Percentiles rank a stretch among this genome's conserved stretches.
phyloP scores from a whole-genome alignment of 2,888 invertebrate genomes.

The Sussaba pulchella region DNA sequence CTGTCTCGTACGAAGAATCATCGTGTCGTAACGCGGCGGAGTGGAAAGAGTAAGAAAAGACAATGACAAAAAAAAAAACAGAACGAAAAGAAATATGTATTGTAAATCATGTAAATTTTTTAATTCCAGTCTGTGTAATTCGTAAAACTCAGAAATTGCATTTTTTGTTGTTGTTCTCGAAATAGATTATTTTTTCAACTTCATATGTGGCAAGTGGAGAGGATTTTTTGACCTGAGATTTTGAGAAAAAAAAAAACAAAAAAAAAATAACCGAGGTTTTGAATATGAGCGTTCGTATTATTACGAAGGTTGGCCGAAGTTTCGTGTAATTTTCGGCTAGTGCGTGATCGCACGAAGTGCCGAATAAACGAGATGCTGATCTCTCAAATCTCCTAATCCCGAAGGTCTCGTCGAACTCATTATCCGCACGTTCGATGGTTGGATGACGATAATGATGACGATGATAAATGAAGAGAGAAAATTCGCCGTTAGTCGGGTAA shows the following conservation, averaged over 20 bases:
- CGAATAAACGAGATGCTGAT: neutral
- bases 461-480: constrained; percentile 41
- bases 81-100: constrained; percentile 45
- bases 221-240: constrained; percentile 35
- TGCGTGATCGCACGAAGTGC: neutral
- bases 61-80: constrained; percentile 26
- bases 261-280: too few relatives aligned
- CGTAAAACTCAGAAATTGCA: constrained; percentile 59
- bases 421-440: neutral
- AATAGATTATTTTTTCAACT: constrained; percentile 66
- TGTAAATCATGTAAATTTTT: constrained; percentile 65
- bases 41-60: constrained; percentile 13
- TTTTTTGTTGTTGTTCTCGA: constrained; percentile 45
- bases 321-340: constrained; percentile 11
- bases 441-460: constrained; percentile 15
- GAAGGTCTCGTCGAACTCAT: neutral
- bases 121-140: constrained; percentile 55
- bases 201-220: constrained; percentile 24
- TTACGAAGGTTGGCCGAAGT: too few relatives aligned
- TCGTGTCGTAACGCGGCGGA: constrained; percentile 41
- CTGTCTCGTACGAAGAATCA: constrained; percentile 51
- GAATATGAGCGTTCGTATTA: too few relatives aligned
- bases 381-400: neutral
- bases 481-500: constrained; percentile 21
- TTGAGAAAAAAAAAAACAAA: neutral